phyloP scores from a whole-genome alignment of 2,888 invertebrate species.

The Pseudococcus longispinus region DNA sequence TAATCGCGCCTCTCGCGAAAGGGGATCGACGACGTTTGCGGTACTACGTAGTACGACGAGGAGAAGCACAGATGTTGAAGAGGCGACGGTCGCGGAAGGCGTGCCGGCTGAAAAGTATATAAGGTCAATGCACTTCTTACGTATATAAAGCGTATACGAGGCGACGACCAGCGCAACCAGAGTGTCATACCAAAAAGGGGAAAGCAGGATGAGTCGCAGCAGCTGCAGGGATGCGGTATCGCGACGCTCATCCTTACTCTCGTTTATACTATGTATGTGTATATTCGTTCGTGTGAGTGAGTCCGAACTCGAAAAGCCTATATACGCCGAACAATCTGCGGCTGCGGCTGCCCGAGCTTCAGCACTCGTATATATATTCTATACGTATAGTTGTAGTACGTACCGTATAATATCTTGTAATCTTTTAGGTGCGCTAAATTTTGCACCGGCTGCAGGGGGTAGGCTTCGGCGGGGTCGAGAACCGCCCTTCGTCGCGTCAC shows the following conservation, averaged over 20 bases:
- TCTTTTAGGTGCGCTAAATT: neutral
- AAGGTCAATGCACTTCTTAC: slow-evolving; percentile 23
- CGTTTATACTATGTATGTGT: neutral
- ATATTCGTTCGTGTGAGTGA: neutral
- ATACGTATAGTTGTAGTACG: neutral
- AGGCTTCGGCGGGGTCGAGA: neutral
- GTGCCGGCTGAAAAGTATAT: slow-evolving; percentile 6
- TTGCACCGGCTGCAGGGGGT: neutral
- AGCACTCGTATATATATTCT: neutral
- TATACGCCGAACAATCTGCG: neutral
- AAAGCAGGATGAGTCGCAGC: neutral
- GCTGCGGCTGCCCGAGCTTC: neutral
- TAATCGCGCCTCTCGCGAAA: neutral
- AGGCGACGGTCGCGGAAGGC: neutral
- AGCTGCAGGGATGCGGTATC: neutral
- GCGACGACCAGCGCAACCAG: slow-evolving; percentile 1
- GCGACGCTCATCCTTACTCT: neutral
- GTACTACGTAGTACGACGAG: neutral
- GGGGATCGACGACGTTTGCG: slow-evolving; percentile 1
- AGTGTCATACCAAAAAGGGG: slow-evolving; percentile 4
- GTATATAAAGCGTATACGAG: neutral
- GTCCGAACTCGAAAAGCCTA: neutral
- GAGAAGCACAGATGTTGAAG: neutral
- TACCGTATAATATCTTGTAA: neutral
- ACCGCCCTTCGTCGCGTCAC: neutral